phyloP scores from a whole-genome alignment of 2,113 vertebrate genomes.

The Dromas ardeola region DNA sequence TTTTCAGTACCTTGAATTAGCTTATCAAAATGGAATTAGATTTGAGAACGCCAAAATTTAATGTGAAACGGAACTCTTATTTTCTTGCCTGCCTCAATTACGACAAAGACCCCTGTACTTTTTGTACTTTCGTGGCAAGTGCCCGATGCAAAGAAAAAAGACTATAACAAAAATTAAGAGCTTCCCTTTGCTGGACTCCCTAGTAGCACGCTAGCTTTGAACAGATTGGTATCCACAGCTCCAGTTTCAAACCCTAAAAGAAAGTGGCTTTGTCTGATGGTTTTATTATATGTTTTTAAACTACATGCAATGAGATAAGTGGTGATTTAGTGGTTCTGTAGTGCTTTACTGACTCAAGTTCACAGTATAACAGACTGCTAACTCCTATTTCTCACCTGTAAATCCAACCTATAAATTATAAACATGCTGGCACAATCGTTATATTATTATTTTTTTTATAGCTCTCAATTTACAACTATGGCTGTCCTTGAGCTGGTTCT shows the following conservation, averaged over 20 bases:
- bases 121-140: neutral
- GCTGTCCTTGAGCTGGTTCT: conserved; percentile 69
- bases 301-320: conserved; percentile 54
- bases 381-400: conserved; percentile 68
- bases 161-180: conserved; percentile 33
- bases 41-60: neutral
- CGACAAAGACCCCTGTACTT: neutral
- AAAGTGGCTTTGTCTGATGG: conserved; percentile 57
- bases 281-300: conserved; percentile 71
- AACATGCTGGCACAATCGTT: conserved; percentile 62
- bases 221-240: conserved; percentile 38
- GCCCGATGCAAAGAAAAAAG: neutral
- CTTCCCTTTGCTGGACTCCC: conserved; percentile 14
- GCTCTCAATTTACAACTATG: conserved; percentile 67
- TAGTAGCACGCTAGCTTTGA: conserved; percentile 22
- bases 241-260: conserved; percentile 39
- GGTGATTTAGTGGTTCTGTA: conserved; percentile 65
- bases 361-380: conserved; percentile 68
- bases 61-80: neutral
- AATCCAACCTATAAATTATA: conserved; percentile 71
- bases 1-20: neutral
- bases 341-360: conserved; percentile 64
- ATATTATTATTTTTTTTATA: conserved; percentile 74
- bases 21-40: conserved; percentile 23
- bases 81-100: conserved; percentile 12